Conservation (phyloP, 2,888 invertebrate species). For the Seira ritae region DNA sequence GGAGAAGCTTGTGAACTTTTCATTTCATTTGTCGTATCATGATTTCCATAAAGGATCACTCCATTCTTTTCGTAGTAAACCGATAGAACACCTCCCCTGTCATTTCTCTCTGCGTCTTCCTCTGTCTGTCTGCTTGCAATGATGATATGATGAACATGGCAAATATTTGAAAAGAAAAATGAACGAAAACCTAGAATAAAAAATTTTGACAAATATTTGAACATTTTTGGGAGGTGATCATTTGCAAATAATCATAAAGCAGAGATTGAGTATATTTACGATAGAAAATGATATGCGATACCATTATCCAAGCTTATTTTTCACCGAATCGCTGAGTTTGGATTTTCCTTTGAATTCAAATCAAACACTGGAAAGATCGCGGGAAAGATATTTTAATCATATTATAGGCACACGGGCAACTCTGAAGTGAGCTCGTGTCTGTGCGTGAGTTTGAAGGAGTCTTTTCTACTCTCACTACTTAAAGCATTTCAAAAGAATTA, state of each 20-base stretch:
- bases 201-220: slow-evolving; percentile 56
- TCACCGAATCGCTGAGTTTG: no score
- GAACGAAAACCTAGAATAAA: slow-evolving; percentile 21
- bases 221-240: slow-evolving; percentile 36
- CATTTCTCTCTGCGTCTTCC: neutral
- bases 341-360: no score
- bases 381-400: no score
- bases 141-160: slow-evolving; percentile 36
- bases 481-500: neutral
- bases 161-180: slow-evolving; percentile 58
- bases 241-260: slow-evolving; percentile 34
- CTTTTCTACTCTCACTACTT: no score
- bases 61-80: no score
- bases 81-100: neutral
- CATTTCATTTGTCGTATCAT: slow-evolving; percentile 34
- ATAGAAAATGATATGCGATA: neutral
- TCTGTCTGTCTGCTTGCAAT: neutral
- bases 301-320: neutral
- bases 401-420: no score
- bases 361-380: no score
- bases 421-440: no score
- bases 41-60: slow-evolving; percentile 17
- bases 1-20: slow-evolving; percentile 11
- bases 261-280: slow-evolving; percentile 9
- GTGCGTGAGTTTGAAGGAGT: no score